Percentiles rank a stretch among this genome's conserved stretches.
phyloP scores from a whole-genome alignment of 2,797 vertebrate species.

The Tragelaphus eurycerus region DNA sequence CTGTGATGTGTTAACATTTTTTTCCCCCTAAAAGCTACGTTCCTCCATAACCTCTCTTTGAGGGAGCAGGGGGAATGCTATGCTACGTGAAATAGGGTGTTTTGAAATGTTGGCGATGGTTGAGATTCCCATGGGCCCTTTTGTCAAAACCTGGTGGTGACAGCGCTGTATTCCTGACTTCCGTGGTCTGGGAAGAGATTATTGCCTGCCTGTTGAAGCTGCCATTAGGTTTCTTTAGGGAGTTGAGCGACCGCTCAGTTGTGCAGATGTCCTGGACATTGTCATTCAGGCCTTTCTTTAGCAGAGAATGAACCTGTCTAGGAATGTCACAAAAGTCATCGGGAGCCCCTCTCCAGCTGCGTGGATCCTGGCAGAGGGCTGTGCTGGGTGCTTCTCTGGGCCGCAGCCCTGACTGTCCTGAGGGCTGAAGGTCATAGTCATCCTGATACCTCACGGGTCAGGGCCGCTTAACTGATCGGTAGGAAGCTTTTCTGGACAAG shows the following conservation, averaged over 20 bases:
- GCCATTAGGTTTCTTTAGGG: conserved; percentile 75
- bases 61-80: conserved; percentile 63
- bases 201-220: conserved; percentile 80
- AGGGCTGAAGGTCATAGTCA: conserved; percentile 16
- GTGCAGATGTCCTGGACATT: conserved; percentile 63
- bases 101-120: conserved; percentile 76
- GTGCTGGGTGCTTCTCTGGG: conserved; percentile 52
- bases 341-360: conserved; percentile 23
- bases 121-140: conserved; percentile 75
- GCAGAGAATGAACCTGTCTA: conserved; percentile 57
- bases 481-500: conserved; percentile 40
- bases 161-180: conserved; percentile 75
- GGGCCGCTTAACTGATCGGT: conserved; percentile 36
- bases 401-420: background rate
- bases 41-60: conserved; percentile 81
- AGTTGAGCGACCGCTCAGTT: conserved; percentile 64
- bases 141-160: conserved; percentile 60
- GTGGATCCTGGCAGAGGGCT: background rate
- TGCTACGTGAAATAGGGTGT: conserved; percentile 72
- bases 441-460: conserved; percentile 63
- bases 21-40: conserved; percentile 80
- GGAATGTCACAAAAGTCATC: conserved; percentile 50
- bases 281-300: conserved; percentile 58
- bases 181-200: conserved; percentile 78
- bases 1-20: conserved; percentile 82